phyloP scores from a whole-genome alignment of 2,113 vertebrate genomes.

The Tupaia chinensis region DNA sequence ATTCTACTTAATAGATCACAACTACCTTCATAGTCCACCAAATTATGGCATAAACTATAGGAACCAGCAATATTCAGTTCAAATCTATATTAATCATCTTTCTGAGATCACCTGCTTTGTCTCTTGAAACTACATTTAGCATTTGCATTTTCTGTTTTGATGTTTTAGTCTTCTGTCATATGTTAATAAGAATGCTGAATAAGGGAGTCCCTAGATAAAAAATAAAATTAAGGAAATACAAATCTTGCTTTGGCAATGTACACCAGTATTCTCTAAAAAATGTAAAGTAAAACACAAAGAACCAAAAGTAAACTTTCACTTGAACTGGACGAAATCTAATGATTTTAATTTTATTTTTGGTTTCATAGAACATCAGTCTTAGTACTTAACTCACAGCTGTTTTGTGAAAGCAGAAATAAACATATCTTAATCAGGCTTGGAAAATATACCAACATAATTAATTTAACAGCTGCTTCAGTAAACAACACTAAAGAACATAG shows the following conservation, averaged over 20 bases:
- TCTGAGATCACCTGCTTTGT: constrained; percentile 41
- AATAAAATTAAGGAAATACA: neutral
- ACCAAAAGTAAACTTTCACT: constrained; percentile 55
- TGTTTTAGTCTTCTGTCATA: constrained; percentile 34
- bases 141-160: constrained; percentile 62
- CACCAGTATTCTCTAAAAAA: neutral
- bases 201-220: neutral
- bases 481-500: constrained; percentile 71
- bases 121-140: constrained; percentile 40
- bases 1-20: neutral
- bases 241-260: neutral
- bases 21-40: neutral
- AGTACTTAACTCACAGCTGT: constrained; percentile 78
- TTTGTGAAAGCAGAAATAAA: constrained; percentile 83
- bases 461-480: constrained; percentile 85
- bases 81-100: neutral
- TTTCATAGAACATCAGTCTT: constrained; percentile 77
- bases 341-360: constrained; percentile 70
- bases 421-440: constrained; percentile 81
- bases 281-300: constrained; percentile 53
- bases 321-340: constrained; percentile 21
- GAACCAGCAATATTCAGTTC: neutral
- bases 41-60: neutral
- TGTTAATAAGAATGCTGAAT: constrained; percentile 41
- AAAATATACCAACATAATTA: constrained; percentile 85